A percentile compares a stretch with the other conserved stretches of the same genome.
These are phyloP conservation scores for Nipponia nippon DNA, from an alignment of 2,113 vertebrate genomes.

Conservation along the genomic window DNA sequence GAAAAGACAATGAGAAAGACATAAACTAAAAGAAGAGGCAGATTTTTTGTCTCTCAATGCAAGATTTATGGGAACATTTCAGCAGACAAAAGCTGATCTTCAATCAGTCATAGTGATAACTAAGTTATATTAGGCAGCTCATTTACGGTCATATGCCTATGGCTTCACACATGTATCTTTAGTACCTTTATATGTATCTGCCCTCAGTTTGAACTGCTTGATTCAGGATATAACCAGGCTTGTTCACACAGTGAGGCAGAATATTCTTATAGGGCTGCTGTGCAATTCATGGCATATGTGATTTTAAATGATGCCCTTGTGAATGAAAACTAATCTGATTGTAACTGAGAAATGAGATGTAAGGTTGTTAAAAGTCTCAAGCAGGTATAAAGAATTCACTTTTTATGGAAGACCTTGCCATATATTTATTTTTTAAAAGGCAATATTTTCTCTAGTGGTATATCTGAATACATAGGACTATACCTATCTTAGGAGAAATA, in stretches of 20 bases:
- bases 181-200: not conserved
- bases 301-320: not conserved
- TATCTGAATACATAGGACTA: not conserved
- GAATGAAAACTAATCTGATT: not conserved
- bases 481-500: not conserved
- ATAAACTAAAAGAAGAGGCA: not conserved
- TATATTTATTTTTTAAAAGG: not conserved
- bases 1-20: not conserved
- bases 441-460: not conserved
- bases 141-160: not conserved
- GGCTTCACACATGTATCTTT: not conserved
- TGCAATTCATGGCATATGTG: not conserved
- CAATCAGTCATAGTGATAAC: not conserved
- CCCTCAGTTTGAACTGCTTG: not conserved
- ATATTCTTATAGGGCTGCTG: not conserved
- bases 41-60: not conserved
- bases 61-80: not conserved
- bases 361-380: not conserved
- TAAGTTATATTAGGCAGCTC: not conserved
- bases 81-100: not conserved
- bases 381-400: not conserved
- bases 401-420: not conserved
- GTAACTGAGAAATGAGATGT: not conserved
- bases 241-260: not conserved
- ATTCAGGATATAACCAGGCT: not conserved